Base-by-base conservation (phyloP, 2,113 vertebrate genomes). In the Myrmecophaga tridactyla region DNA sequence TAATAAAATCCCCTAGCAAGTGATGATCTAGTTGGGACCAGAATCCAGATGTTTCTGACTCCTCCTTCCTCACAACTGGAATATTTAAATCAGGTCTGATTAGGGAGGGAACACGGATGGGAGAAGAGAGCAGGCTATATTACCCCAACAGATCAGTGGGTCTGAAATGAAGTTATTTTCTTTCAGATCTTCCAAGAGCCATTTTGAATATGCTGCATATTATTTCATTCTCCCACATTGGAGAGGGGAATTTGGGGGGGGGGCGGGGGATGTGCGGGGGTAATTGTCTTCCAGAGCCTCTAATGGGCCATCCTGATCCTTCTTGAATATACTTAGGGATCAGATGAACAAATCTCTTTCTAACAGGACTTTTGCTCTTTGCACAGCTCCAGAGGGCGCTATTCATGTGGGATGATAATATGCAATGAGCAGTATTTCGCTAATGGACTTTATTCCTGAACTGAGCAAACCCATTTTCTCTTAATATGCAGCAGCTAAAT, bases 371-470 rank as follows among this genome's bases (percentile, higher is more conserved):
- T 36, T 43, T 48, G 39, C 12, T 25, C 58, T 69, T 82, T 29
- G 21, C 43, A 11, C 83, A 67, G 31, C 75, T 78, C 60, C 39
- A 53, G n/a, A 41, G 48, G 56, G 62, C 1, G 0, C 8, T 53
- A 76, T 72, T 60, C 51, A 8, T 46, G 2, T 46, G 12, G 0
- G 1, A 80, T 1, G 5, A n/a, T 34, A 39, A 67, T 5, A 13
- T 2, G 23, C 27, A 14, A 17, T 0, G 34, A 6, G 13, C 20
- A 20, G 1, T 36, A 11, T 21, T 43, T 18, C 62, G 15, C 34
- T 81, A 18, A 14, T 0, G 58, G 62, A 67, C 43, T 80, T 70
- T 12, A 67, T 75, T 84, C 58, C 90, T 58, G 29, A 72, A 34
- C n/a, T 0, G 10, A 73, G 43, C n/a, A 60, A 48, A 46, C 43